Evolutionary conservation across 2,888 invertebrate genomes (phyloP), one percentile per base, ranked within the genome.

Genomic region (Prenolepis imparis): DNA sequence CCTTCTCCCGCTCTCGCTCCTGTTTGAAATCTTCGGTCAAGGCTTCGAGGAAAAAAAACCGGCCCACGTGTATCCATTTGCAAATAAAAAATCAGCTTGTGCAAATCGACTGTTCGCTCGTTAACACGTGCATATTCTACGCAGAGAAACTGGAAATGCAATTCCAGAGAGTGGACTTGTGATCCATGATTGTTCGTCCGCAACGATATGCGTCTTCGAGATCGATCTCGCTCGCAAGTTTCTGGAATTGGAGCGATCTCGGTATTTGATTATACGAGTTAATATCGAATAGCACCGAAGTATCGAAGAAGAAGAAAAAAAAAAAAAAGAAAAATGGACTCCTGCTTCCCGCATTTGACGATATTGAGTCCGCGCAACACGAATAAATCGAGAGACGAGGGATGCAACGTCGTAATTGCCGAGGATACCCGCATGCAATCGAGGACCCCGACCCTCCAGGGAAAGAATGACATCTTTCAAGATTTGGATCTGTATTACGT

Each of bases 401-500:
- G 91, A 66, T 61, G 59, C 12, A 68, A 68, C 55, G 59, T 70
- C 36, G 55, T 39, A 21, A 70, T 15, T 21, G n/a, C 21, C 78
- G 92, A 92, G 66, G 90, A 91, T 85, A 86, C 86, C 36, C 59
- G 59, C 18, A 61, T 32, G 44, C 78, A 59, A 61, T 85, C 89
- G 67, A 87, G 88, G 77, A 77, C 88, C 73, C 83, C 85, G 39
- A 78, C 85, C 72, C 39, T 52, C 11, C 11, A 70, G 32, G 80
- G 95, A 83, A 95, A 95, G 92, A 94, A 95, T 61, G 95, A 95
- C 90, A 95, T 95, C 73, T 92, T 95, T 52, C 95, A 95, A 89
- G 96, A 96, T 93, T 93, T 96, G 91, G 96, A 96, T 91, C 94
- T 96, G 74, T 96, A 95, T 93, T 96, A 96, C 92, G 95, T 96